These are phyloP conservation scores for Geotria australis DNA, from an alignment of 2,797 vertebrate genomes.

Conservation along the genomic window DNA sequence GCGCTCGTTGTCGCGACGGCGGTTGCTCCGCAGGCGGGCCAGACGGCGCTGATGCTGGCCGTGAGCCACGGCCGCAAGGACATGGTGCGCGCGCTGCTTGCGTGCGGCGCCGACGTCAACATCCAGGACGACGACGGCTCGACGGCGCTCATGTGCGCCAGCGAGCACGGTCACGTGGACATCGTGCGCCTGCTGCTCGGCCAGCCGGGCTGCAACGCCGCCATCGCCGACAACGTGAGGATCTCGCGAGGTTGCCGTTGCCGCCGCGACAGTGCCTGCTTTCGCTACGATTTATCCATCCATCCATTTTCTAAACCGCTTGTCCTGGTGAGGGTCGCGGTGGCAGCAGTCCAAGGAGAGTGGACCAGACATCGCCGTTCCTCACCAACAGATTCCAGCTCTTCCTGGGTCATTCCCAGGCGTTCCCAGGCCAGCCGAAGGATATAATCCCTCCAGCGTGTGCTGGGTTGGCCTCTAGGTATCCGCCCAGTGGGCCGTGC, in stretches of 20 bases:
- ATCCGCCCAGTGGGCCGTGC: no score
- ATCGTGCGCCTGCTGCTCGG: slow-evolving; percentile 52
- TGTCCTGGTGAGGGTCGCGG: no score
- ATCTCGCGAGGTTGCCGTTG: not conserved
- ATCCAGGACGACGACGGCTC: slow-evolving; percentile 67
- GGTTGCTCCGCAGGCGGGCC: slow-evolving; percentile 36
- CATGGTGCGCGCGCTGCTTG: slow-evolving; percentile 51
- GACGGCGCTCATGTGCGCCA: slow-evolving; percentile 74
- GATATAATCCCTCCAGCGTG: no score
- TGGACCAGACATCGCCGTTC: no score
- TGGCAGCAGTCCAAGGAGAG: no score
- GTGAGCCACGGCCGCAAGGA: slow-evolving; percentile 64
- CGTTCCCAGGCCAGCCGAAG: no score
- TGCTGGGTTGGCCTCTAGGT: no score
- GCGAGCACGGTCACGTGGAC: slow-evolving; percentile 49
- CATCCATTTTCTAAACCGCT: no score
- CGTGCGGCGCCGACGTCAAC: slow-evolving; percentile 42
- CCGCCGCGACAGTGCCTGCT: no score
- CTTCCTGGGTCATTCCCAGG: no score
- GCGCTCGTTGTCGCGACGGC: not conserved
- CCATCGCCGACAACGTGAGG: slow-evolving; percentile 48
- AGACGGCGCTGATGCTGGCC: slow-evolving; percentile 66
- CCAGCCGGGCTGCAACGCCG: slow-evolving; percentile 38
- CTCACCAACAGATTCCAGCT: no score
- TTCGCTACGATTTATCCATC: no score